These are phyloP conservation scores for Coregonus sp. DNA, from an alignment of 2,797 vertebrate genomes.

Conservation along the genomic window DNA sequence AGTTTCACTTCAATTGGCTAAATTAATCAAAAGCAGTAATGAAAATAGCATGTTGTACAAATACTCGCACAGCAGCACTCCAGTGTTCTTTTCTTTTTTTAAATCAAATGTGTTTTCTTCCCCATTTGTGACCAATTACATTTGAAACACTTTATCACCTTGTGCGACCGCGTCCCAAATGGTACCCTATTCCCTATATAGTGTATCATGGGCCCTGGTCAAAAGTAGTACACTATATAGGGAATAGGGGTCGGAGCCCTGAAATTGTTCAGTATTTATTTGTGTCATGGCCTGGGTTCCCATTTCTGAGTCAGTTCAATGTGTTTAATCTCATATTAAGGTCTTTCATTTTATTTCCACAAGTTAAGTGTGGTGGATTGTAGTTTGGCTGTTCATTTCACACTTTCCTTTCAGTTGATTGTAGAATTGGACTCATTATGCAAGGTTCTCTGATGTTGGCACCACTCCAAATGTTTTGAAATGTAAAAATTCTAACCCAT, in stretches of 20 bases:
- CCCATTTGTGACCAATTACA: background rate
- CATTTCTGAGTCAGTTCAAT: background rate
- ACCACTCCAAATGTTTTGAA: conserved; percentile 2
- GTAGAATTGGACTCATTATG: conserved; percentile 66
- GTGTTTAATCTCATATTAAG: conserved; percentile 54
- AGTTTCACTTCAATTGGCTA: background rate
- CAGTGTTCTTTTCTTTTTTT: background rate
- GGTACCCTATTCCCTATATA: background rate
- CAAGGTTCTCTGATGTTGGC: conserved; percentile 40
- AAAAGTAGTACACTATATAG: background rate
- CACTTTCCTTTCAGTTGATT: conserved; percentile 55
- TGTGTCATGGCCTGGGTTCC: background rate
- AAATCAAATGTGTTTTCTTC: background rate
- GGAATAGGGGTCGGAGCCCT: background rate
- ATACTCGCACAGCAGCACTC: background rate
- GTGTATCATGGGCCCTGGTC: background rate
- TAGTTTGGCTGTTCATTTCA: conserved; percentile 61
- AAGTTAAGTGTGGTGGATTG: conserved; percentile 53
- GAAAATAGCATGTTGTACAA: background rate
- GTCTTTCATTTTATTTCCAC: conserved; percentile 50
- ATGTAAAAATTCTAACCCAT: conserved; percentile 38
- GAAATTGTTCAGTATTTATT: background rate
- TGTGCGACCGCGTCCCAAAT: background rate
- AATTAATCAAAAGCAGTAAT: background rate
- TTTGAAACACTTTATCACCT: background rate